phyloP scores from a whole-genome alignment of 2,888 invertebrate species.

The Philopedon plagiatum region DNA sequence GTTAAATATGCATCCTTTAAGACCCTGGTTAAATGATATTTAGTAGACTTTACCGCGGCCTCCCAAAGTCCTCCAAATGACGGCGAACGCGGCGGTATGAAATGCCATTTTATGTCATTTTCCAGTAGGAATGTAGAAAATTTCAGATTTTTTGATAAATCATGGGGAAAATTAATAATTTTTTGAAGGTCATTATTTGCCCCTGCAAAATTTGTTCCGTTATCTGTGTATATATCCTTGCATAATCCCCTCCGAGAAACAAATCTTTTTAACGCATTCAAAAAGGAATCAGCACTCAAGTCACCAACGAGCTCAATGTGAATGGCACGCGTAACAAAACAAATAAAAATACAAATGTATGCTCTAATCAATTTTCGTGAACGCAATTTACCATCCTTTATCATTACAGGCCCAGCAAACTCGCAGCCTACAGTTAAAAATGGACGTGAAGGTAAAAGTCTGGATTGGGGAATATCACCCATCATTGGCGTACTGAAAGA shows the following conservation, averaged over 20 bases:
- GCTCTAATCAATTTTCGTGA: not conserved
- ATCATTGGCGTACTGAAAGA: constrained; percentile 37
- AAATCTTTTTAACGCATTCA: constrained; percentile 13
- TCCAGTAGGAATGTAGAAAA: constrained; percentile 10
- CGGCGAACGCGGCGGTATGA: constrained; percentile 27
- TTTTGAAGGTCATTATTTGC: not conserved
- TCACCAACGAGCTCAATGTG: constrained; percentile 7
- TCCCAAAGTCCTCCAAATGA: constrained; percentile 34
- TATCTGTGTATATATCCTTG: constrained; percentile 1
- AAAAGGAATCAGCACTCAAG: not conserved
- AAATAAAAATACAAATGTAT: constrained; percentile 23
- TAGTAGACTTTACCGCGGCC: constrained; percentile 25
- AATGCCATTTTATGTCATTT: constrained; percentile 33
- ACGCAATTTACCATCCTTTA: constrained; percentile 16
- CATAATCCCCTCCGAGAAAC: not conserved
- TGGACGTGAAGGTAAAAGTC: constrained; percentile 28
- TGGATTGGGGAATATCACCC: constrained; percentile 42
- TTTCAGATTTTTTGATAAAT: not conserved
- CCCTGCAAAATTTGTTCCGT: constrained; percentile 13
- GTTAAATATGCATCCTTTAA: constrained; percentile 7
- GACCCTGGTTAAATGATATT: constrained; percentile 21
- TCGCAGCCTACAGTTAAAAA: not conserved
- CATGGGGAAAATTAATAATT: not conserved
- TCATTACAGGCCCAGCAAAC: constrained; percentile 12
- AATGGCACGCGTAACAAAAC: not conserved